Conservation (phyloP, 92 coral and sea anemone species). For the Zoanthus sansibaricus region DNA sequence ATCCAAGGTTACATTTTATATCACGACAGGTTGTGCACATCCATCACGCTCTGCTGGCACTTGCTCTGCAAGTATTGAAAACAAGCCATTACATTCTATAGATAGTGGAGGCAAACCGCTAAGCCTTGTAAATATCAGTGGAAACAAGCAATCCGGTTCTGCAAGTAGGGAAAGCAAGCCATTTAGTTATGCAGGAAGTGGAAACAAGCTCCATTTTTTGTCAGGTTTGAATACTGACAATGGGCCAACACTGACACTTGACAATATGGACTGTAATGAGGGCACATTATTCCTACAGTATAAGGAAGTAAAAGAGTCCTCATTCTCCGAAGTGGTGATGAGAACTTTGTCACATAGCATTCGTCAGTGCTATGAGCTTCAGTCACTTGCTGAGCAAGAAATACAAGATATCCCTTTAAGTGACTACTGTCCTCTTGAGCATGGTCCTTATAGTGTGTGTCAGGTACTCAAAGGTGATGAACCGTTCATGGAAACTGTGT, state of each 20-base stretch:
- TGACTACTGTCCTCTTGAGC: constrained; percentile 55
- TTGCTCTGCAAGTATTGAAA: constrained; percentile 1
- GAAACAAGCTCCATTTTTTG: constrained; percentile 12
- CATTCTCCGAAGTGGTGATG: constrained; percentile 48
- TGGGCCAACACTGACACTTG: constrained; percentile 16
- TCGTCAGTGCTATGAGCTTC: constrained; percentile 43
- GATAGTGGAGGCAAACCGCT: neutral
- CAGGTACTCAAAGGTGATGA: constrained; percentile 34
- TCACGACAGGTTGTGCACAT: constrained; percentile 10
- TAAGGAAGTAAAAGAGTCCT: constrained; percentile 55
- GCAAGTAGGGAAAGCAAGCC: constrained; percentile 2
- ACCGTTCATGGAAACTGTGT: constrained; percentile 31
- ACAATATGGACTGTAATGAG: constrained; percentile 9
- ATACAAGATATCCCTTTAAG: constrained; percentile 43
- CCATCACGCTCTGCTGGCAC: constrained; percentile 1
- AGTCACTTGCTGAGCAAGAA: constrained; percentile 28
- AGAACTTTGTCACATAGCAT: constrained; percentile 42
- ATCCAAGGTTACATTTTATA: constrained; percentile 20
- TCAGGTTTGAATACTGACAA: constrained; percentile 2
- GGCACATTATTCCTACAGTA: constrained; percentile 27
- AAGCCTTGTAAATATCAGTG: neutral
- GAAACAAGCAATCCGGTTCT: constrained; percentile 10
- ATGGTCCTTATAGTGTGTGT: constrained; percentile 43
- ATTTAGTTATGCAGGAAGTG: constrained; percentile 1
- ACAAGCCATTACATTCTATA: constrained; percentile 6